A percentile compares a stretch with the other conserved stretches of the same genome.
These are phyloP conservation scores for Drosophila seclusa DNA, from an alignment of 2,888 invertebrate genomes.

Conservation along the genomic window DNA sequence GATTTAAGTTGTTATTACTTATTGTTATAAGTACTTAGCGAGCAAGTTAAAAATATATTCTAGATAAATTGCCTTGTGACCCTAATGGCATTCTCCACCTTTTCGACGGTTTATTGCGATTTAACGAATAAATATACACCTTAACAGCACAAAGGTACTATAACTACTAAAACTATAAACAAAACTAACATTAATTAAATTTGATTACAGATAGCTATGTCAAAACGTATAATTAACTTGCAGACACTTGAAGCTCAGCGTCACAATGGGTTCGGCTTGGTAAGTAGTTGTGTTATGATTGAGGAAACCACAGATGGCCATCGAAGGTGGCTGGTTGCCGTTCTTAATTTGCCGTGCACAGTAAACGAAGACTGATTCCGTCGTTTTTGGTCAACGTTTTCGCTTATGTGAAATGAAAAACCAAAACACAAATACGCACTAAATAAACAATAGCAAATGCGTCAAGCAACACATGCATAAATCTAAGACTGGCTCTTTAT, in stretches of 20 bases:
- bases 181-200: conserved; percentile 2
- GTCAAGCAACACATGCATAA: conserved; percentile 32
- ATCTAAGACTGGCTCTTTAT: conserved; percentile 27
- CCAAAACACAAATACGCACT: conserved; percentile 4
- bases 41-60: conserved; percentile 35
- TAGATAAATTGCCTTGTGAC: conserved; percentile 3
- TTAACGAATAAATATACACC: not conserved
- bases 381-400: conserved; percentile 16
- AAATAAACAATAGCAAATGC: conserved; percentile 50
- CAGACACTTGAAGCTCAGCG: conserved; percentile 25
- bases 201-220: conserved; percentile 16
- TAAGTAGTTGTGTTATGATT: conserved; percentile 13
- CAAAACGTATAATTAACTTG: conserved; percentile 8
- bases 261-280: conserved; percentile 30
- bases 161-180: not conserved
- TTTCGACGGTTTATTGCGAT: not conserved
- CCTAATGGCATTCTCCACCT: not conserved
- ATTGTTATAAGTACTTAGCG: conserved; percentile 39
- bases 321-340: conserved; percentile 16
- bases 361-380: conserved; percentile 39
- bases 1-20: not conserved
- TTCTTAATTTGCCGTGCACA: conserved; percentile 47
- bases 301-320: conserved; percentile 47
- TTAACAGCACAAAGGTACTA: not conserved
- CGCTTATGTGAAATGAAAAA: conserved; percentile 1